Evolutionary conservation across 1,140 invertebrate species (phyloP).

Genomic region (Periplaneta americana): DNA sequence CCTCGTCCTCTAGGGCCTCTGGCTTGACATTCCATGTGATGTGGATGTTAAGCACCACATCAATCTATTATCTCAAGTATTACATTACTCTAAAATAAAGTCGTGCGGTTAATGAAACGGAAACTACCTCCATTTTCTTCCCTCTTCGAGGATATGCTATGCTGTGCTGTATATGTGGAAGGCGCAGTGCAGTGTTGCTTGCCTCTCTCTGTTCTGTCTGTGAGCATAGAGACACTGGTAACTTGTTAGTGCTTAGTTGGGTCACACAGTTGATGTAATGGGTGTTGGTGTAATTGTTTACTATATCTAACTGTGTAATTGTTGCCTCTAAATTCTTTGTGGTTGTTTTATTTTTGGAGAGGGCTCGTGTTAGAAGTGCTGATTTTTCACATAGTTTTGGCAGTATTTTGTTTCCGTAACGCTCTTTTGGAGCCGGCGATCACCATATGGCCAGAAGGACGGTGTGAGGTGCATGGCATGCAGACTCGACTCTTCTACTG

Average conservation of each 20-base stretch:
- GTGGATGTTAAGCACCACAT: too few species aligned
- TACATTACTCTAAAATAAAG: too few species aligned
- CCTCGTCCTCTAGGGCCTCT: too few species aligned
- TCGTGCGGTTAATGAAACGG: too few species aligned
- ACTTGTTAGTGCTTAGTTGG: background rate
- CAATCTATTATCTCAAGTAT: too few species aligned
- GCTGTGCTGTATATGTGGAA: background rate
- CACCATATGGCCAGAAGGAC: too few species aligned
- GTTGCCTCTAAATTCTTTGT: conserved; percentile 12
- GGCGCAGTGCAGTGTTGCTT: background rate
- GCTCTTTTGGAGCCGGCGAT: background rate
- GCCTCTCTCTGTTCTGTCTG: background rate
- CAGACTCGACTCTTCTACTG: too few species aligned
- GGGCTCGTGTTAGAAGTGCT: conserved; percentile 8
- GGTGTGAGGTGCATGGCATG: too few species aligned
- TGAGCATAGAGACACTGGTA: background rate
- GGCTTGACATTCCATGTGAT: too few species aligned
- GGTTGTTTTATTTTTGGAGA: background rate
- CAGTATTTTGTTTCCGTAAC: conserved; percentile 9
- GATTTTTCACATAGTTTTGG: conserved; percentile 9
- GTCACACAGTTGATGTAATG: background rate
- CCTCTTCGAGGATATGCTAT: background rate
- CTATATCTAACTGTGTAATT: conserved; percentile 4
- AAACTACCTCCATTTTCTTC: too few species aligned
- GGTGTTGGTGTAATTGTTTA: conserved; percentile 4